Base-by-base conservation (phyloP, 1,140 invertebrate genomes). In the Callitettix versicolor region DNA sequence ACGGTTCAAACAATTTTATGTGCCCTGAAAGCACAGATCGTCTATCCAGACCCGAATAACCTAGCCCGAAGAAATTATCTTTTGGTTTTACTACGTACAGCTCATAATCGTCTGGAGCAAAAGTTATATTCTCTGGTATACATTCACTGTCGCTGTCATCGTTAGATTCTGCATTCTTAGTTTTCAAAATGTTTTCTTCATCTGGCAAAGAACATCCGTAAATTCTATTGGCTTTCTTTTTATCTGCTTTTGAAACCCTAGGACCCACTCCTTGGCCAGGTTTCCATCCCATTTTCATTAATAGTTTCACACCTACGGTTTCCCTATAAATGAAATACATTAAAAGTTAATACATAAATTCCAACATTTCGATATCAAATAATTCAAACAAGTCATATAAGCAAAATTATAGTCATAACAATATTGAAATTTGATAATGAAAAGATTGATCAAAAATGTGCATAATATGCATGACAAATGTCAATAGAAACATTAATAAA, bases 251-350 rank as follows among this genome's bases (percentile, higher is more conserved):
- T 6, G 76, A 82, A 44, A 84, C 62, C 49, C 79, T 71, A 5
- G 86, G 85, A 1, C 92, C 93, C n/a, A 95, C 75, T 2, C 92
- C 93, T 70, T 95, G 88, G 0, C 92, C 92, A 26, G 85, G 85
- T 65, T 83, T 84, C 88, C 95, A 95, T 26, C 86, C 91, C 82
- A 93, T 93, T 61, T 81, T 83, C 56, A 82, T 84, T 0, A 97
- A 71, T 63, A 99, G 76, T 54, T 78, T 76, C 42, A 95, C 81
- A 11, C 95, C 95, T 46, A 95, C 80, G 1, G 94, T 93, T 63
- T 93, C 82, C 47, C 83, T 88, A 59, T 33, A 70, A 30, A 30
- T 30, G 26, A 30, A 30, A 4, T 4, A 30, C 26, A 4, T 30
- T 30, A 4, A 30, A 30, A 30, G 9, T 3, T 4, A 30, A 30